Evolutionary conservation across 2,888 invertebrate species (phyloP).

Genomic region (Asteroscopus sphinx): DNA sequence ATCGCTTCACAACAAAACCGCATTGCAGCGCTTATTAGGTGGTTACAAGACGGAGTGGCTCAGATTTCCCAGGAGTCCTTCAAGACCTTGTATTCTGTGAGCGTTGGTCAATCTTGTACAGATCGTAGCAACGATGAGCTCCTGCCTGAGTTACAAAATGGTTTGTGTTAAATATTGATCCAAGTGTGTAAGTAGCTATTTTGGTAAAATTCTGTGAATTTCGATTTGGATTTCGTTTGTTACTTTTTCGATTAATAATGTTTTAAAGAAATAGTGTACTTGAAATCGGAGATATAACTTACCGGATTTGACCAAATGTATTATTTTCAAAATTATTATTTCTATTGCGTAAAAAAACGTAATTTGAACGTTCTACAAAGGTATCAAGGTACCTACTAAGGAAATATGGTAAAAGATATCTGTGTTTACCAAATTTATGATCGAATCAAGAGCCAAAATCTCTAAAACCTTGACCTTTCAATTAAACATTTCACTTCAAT

Average conservation of each 20-base stretch:
- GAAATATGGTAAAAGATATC: too few species aligned
- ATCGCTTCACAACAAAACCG: conserved; percentile 41
- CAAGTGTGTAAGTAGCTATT: too few species aligned
- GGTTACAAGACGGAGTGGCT: conserved; percentile 46
- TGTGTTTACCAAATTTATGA: too few species aligned
- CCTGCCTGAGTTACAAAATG: conserved; percentile 11
- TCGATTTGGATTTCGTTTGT: neutral
- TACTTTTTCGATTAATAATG: neutral
- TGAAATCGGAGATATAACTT: too few species aligned
- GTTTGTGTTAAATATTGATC: conserved; percentile 27
- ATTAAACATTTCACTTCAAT: conserved; percentile 20
- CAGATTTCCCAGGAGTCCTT: conserved; percentile 52
- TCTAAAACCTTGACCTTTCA: neutral
- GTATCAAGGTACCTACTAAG: too few species aligned
- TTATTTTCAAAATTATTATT: too few species aligned
- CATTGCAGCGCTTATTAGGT: conserved; percentile 52
- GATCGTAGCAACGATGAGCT: conserved; percentile 44
- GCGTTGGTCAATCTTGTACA: conserved; percentile 46
- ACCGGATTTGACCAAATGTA: too few species aligned
- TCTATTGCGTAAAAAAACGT: too few species aligned
- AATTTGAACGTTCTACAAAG: too few species aligned
- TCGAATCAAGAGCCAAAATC: neutral
- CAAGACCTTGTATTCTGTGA: conserved; percentile 24
- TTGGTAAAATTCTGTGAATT: conserved; percentile 1
- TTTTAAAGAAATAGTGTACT: too few species aligned